These are phyloP conservation scores for Nomada goodeniana DNA, from an alignment of 2,888 invertebrate species.

Conservation along the genomic window DNA sequence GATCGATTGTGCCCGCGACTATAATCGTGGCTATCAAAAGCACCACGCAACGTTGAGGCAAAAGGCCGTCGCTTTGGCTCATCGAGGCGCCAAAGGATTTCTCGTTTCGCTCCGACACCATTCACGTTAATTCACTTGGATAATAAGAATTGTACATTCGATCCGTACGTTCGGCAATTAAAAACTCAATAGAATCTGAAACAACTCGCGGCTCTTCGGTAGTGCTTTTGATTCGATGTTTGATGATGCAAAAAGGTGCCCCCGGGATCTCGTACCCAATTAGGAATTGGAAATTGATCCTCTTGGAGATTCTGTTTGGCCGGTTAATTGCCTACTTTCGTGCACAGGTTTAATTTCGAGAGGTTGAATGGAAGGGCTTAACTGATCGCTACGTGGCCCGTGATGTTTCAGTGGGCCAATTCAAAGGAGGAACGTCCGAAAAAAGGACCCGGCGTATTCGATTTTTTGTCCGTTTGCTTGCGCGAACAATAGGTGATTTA, in stretches of 20 bases:
- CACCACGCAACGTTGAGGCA: constrained; percentile 9
- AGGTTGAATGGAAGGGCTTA: constrained; percentile 14
- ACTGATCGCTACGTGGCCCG: neutral
- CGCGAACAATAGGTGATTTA: constrained; percentile 56
- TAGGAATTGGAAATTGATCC: neutral
- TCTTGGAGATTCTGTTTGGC: neutral
- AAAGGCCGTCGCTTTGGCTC: constrained; percentile 40
- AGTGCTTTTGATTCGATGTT: constrained; percentile 1
- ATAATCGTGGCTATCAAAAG: constrained; percentile 59
- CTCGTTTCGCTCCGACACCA: constrained; percentile 44
- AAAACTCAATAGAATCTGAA: neutral
- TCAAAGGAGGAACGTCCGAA: constrained; percentile 14
- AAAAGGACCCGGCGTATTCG: constrained; percentile 23
- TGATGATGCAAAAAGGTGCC: neutral
- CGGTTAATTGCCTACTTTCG: too few species aligned
- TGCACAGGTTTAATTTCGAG: constrained; percentile 32
- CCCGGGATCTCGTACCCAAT: constrained; percentile 4
- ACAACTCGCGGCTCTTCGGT: neutral
- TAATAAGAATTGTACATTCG: neutral
- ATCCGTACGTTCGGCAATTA: neutral
- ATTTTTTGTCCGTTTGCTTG: constrained; percentile 17
- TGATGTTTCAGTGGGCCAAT: neutral
- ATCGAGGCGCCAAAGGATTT: constrained; percentile 38
- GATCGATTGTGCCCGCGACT: constrained; percentile 60
- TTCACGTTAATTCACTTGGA: neutral